A percentile compares a stretch with the other conserved stretches of the same genome.
phyloP scores from a whole-genome alignment of 2,797 vertebrate species.

The Sebastes flavidus region DNA sequence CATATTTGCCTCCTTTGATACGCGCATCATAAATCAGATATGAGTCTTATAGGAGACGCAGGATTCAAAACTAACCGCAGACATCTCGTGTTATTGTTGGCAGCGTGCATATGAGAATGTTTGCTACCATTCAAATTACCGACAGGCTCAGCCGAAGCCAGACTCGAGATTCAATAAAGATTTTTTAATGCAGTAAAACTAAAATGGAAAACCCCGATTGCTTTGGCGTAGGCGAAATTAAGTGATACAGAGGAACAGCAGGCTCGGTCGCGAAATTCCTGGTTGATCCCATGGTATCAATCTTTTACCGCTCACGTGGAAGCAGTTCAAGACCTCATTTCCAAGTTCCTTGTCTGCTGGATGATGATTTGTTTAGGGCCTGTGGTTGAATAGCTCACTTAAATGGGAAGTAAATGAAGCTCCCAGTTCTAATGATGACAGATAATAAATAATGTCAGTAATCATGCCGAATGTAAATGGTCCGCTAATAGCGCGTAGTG shows the following conservation, averaged over 20 bases:
- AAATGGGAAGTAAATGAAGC: conserved; percentile 35
- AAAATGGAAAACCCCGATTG: conserved; percentile 58
- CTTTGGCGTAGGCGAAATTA: conserved; percentile 35
- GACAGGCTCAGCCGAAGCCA: conserved; percentile 31
- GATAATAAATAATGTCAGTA: conserved; percentile 28
- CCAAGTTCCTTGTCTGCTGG: conserved; percentile 36
- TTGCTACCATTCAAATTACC: conserved; percentile 62
- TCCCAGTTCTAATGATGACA: conserved; percentile 31
- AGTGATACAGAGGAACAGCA: conserved; percentile 49
- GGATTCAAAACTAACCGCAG: conserved; percentile 51
- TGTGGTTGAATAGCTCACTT: conserved; percentile 49
- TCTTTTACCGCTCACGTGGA: conserved; percentile 59
- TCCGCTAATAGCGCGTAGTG: not conserved
- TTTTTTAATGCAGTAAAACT: conserved; percentile 65
- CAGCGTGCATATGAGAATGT: conserved; percentile 59
- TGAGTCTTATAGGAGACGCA: conserved; percentile 40
- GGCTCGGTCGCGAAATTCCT: conserved; percentile 56
- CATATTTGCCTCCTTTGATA: conserved; percentile 38
- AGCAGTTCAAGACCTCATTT: conserved; percentile 40
- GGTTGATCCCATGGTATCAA: conserved; percentile 59
- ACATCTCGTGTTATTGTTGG: conserved; percentile 72
- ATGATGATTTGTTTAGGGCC: conserved; percentile 50
- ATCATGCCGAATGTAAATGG: conserved; percentile 23
- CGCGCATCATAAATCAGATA: conserved; percentile 46
- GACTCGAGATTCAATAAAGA: conserved; percentile 64